Evolutionary conservation across 2,797 vertebrate genomes (phyloP), one percentile per base, ranked within the genome.

Genomic region (Linurgus olivaceus): DNA sequence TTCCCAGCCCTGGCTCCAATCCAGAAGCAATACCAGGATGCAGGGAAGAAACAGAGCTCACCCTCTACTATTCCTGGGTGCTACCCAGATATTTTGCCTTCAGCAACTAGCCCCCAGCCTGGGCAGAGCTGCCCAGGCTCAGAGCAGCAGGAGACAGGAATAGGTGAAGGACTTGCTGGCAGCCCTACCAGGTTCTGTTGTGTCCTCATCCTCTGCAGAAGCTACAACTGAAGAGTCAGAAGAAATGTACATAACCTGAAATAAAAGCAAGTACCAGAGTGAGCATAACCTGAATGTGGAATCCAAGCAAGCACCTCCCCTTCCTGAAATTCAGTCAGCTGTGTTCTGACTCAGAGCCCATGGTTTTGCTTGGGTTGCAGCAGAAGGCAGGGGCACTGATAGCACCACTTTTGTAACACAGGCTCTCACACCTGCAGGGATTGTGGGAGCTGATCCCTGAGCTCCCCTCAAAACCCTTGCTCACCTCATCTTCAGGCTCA

Each of bases 401-500:
- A 18, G 59, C n/a, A 21, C 42, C 23, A 4, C 13, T 82, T 50
- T 4, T 47, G 51, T 24, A 17, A 26, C 3, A 42, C 7, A 42
- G 26, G 29, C 7, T 78, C 26, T 71, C 37, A 13, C 13, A 50
- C 1, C 0, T 2, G 37, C 40, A 78, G 54, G 7, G 33, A 42
- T 0, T 61, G n/a, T 20, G 54, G 54, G 47, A 80, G 40, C 37
- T 57, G 59, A 51, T 38, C 10, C 9, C 31, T 1, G 29, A 61
- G 35, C 7, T 76, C 47, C 68, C 42, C 31, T 52, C 57, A 71
- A 47, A 73, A 80, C 11, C 25, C 72, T 63, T 37, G 88, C 98
- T 97, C 45, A 98, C 98, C 98, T 97, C 89, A 93, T 85, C 71
- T 40, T 92, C 78, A 88, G 91, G 16, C 17, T 90, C 85, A 28